Conservation (phyloP, 2,113 vertebrate species). For the Odontophorus gujanensis region DNA sequence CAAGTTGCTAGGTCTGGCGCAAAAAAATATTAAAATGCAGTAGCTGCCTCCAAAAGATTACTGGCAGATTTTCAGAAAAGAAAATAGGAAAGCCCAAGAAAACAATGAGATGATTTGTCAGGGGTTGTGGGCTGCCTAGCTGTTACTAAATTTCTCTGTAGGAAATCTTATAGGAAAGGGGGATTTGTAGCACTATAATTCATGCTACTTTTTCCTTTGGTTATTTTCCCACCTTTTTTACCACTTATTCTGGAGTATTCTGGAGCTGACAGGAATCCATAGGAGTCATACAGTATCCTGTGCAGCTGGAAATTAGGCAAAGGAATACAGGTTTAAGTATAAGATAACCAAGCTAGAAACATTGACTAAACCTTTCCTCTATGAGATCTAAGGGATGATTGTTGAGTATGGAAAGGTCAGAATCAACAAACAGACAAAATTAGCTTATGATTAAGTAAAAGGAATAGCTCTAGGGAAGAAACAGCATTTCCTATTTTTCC, state of each 20-base stretch:
- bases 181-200: background rate
- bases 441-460: background rate
- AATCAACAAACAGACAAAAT: background rate
- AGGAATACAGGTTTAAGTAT: background rate
- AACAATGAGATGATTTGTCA: slow-evolving; percentile 15
- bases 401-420: background rate
- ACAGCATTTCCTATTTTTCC: background rate
- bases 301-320: slow-evolving; percentile 4
- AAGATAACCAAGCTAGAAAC: background rate
- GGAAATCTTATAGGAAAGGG: slow-evolving; percentile 3
- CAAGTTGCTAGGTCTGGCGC: background rate
- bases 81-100: background rate
- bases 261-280: background rate
- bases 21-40: slow-evolving; percentile 5
- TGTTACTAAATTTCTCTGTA: slow-evolving; percentile 16
- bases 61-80: slow-evolving; percentile 4
- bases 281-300: background rate
- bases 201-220: background rate
- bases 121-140: background rate
- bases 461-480: background rate
- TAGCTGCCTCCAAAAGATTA: background rate
- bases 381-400: background rate
- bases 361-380: background rate
- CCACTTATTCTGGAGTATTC: background rate
- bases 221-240: background rate